phyloP scores from a whole-genome alignment of 2,888 invertebrate genomes.

The Auanema sp. region DNA sequence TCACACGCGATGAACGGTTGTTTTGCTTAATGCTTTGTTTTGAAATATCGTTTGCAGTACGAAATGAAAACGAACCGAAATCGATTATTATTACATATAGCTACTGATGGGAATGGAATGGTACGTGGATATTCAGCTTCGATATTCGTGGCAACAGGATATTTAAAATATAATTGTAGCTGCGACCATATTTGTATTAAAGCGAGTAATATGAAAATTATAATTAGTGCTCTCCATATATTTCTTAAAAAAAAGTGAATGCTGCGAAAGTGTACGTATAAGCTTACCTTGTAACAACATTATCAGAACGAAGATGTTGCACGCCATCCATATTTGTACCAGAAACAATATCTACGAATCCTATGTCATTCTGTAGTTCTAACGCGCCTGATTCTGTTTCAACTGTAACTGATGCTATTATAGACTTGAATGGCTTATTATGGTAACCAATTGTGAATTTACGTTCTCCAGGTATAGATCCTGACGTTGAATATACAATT shows the following conservation, averaged over 20 bases:
- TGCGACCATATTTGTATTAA: slow-evolving; percentile 55
- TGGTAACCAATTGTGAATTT: too few relatives aligned
- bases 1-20: neutral
- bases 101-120: slow-evolving; percentile 58
- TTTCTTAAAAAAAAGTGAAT: slow-evolving; percentile 13
- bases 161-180: slow-evolving; percentile 34
- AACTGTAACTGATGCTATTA: slow-evolving; percentile 1
- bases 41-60: neutral
- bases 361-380: slow-evolving; percentile 18
- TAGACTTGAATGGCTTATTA: neutral
- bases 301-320: slow-evolving; percentile 49
- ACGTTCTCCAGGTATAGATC: too few relatives aligned
- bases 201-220: slow-evolving; percentile 52
- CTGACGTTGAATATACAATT: too few relatives aligned
- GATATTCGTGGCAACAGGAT: slow-evolving; percentile 58
- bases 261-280: neutral
- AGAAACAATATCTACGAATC: slow-evolving; percentile 50
- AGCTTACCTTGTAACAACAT: slow-evolving; percentile 37
- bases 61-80: slow-evolving; percentile 40
- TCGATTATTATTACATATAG: slow-evolving; percentile 63
- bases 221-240: slow-evolving; percentile 50
- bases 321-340: slow-evolving; percentile 62
- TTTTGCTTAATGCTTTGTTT: neutral
- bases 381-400: slow-evolving; percentile 12
- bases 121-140: slow-evolving; percentile 59